Conservation (phyloP, 2,888 invertebrate species). For the Drosophila prolongata region DNA sequence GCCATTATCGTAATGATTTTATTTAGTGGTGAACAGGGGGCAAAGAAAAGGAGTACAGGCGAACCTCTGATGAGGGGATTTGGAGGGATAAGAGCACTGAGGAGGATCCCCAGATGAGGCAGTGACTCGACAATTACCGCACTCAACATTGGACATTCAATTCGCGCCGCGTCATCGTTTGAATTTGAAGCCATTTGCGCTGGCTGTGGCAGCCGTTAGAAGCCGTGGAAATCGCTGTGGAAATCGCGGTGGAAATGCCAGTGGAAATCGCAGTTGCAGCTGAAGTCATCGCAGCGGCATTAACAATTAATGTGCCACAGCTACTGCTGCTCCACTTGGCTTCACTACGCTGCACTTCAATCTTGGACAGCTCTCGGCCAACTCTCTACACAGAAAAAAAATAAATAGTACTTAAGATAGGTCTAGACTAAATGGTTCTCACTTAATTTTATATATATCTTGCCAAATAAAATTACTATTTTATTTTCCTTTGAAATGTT, state of each 20-base stretch:
- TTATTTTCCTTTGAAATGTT: neutral
- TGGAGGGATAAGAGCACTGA: neutral
- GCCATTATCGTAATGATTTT: neutral
- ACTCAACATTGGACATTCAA: constrained; percentile 14
- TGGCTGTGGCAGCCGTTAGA: constrained; percentile 1
- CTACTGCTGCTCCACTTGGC: constrained; percentile 15
- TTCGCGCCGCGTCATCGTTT: constrained; percentile 24
- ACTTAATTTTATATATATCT: too few species aligned
- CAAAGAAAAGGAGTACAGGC: neutral
- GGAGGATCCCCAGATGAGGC: constrained; percentile 2
- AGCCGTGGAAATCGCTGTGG: constrained; percentile 3
- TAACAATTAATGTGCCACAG: constrained; percentile 32
- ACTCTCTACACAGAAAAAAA: neutral
- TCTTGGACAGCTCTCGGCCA: constrained; percentile 1
- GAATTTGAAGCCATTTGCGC: constrained; percentile 1
- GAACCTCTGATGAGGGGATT: neutral
- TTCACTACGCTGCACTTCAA: constrained; percentile 6
- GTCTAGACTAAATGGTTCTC: too few species aligned
- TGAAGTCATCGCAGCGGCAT: constrained; percentile 18
- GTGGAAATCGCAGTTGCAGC: constrained; percentile 4
- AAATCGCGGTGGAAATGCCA: neutral
- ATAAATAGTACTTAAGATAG: too few species aligned
- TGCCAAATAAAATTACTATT: too few species aligned
- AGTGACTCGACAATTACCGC: constrained; percentile 23
- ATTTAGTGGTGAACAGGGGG: neutral